Conservation (phyloP, 2,113 vertebrate genomes). For the Leuciscus idus region DNA sequence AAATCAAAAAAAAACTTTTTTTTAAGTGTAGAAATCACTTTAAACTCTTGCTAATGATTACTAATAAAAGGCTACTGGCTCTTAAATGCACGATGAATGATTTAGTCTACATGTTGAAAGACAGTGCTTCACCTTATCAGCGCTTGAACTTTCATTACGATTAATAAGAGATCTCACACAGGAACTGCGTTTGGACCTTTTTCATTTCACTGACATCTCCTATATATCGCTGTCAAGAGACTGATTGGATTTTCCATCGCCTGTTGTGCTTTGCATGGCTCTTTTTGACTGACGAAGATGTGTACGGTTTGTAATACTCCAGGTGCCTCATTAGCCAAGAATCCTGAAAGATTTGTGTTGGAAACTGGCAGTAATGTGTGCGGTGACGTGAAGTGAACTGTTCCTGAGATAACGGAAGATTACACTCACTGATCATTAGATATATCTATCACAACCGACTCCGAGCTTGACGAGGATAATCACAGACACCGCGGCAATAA, state of each 20-base stretch:
- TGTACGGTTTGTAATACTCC: background rate
- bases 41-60: background rate
- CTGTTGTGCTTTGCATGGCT: background rate
- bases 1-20: too few species aligned
- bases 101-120: background rate
- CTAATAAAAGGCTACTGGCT: background rate
- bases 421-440: background rate
- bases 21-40: background rate
- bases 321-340: background rate
- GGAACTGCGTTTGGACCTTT: background rate
- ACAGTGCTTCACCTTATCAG: background rate
- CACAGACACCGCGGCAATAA: background rate
- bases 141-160: background rate
- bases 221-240: background rate
- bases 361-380: background rate
- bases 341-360: background rate
- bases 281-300: background rate
- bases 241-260: constrained; percentile 3
- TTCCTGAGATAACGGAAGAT: constrained; percentile 15
- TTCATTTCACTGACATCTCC: background rate
- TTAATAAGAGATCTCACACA: constrained; percentile 5
- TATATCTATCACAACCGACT: background rate
- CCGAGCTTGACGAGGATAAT: background rate
- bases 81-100: background rate
- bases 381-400: background rate